Evolutionary conservation across 2,113 vertebrate species (phyloP).

Genomic region (Amphiprion percula): DNA sequence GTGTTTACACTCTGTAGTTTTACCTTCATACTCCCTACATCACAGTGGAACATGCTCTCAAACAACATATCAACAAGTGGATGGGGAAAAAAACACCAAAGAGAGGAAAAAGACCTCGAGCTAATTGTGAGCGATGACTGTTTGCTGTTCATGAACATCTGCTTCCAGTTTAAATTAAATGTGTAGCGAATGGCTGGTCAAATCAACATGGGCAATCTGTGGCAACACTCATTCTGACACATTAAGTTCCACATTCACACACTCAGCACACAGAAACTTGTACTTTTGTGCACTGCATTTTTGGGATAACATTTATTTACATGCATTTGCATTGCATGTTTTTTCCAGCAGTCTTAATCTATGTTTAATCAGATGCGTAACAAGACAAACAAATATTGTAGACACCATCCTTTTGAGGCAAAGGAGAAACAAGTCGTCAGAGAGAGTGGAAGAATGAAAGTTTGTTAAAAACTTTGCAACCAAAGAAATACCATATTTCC

Average conservation of each 20-base stretch:
- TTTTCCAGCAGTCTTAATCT: neutral
- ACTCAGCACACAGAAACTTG: neutral
- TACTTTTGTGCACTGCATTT: neutral
- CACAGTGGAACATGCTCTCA: neutral
- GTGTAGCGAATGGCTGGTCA: conserved; percentile 40
- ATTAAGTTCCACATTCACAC: conserved; percentile 2
- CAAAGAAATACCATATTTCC: no score
- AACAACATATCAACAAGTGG: conserved; percentile 51
- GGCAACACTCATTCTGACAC: conserved; percentile 28
- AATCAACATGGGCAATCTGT: conserved; percentile 36
- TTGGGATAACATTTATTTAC: neutral
- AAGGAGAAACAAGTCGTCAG: neutral
- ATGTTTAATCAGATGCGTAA: no score
- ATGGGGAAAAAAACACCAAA: conserved; percentile 43
- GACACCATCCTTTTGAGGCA: neutral
- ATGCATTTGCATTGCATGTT: neutral
- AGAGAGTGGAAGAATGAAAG: neutral
- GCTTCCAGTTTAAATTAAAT: conserved; percentile 75
- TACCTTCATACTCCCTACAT: neutral
- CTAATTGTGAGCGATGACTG: conserved; percentile 60
- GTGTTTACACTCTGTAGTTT: conserved; percentile 2
- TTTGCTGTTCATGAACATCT: conserved; percentile 60
- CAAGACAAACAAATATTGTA: neutral
- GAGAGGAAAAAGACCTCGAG: conserved; percentile 20
- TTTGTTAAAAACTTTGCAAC: no score